Base-by-base conservation (phyloP, 92 coral and sea anemone genomes). In the Phenganax stokvisi region DNA sequence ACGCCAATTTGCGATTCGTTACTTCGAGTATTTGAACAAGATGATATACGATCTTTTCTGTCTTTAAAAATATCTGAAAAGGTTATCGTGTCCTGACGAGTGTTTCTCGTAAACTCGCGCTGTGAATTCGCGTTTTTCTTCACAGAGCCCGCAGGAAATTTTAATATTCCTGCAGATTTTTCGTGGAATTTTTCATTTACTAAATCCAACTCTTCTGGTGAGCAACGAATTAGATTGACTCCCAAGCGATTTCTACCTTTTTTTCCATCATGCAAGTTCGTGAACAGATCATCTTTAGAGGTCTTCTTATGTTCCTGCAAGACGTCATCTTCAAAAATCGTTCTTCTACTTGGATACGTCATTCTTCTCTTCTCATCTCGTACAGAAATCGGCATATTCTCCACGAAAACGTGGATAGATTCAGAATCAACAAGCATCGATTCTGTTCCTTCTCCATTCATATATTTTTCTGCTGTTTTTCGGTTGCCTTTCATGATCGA, bases 371-470 rank as follows among this genome's bases (percentile, higher is more conserved):
- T 27, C 44, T 12, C 13, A 3, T 53, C 5, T 63, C 74, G 59
- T 58, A 25, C 1, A 53, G 59, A 6, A 51, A 3, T 9, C 31
- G 80, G 68, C 51, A 54, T 12, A 9, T 37, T 47, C 31, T 76
- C 80, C 16, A 56, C 52, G 31, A 56, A 56, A 8, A 76, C 20
- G 9, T 29, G 53, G 0, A 76, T 56, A 27, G 51, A 10, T 17
- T 76, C 80, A 7, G 62, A 25, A n/a, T 57, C 80, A 31, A 57
- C 54, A 3, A 76, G 80, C 67, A 58, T 76, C 53, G 67, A 76
- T 76, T 76, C 67, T 13, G 51, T 37, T 37, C 5, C 25, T 51
- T 76, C 80, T 51, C 57, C 80, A 28, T 76, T 44, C 5, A 17
- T 56, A 25, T 51, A 31, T 10, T 56, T 57, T 15, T 27, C 63